Conservation (phyloP, 2,888 invertebrate genomes). For the Brachylomia viminalis region DNA sequence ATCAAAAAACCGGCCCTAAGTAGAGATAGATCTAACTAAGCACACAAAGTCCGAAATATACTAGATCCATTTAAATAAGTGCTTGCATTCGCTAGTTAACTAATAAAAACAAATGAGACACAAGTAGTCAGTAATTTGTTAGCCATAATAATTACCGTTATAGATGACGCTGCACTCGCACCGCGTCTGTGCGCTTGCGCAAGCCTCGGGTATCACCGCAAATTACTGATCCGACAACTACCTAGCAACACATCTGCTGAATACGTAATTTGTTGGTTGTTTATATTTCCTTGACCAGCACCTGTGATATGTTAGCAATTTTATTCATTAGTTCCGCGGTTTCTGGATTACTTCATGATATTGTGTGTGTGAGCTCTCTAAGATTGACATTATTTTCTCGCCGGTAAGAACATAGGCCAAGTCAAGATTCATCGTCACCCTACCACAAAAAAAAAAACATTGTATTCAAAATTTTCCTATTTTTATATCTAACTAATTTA, state of each 20-base stretch:
- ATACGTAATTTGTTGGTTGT: constrained; percentile 42
- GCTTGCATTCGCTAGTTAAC: background rate
- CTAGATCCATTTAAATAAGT: background rate
- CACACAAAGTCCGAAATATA: background rate
- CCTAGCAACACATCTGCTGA: constrained; percentile 43
- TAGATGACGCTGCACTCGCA: constrained; percentile 38
- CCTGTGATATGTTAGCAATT: constrained; percentile 6
- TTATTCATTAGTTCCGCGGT: background rate
- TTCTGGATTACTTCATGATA: background rate
- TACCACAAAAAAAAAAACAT: no score
- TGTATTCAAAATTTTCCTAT: no score
- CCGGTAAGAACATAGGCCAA: background rate
- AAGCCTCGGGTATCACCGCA: constrained; percentile 52
- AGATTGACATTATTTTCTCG: background rate
- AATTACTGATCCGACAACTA: constrained; percentile 47
- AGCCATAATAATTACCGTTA: constrained; percentile 37
- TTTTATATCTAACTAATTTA: no score
- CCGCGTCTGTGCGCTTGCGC: constrained; percentile 54
- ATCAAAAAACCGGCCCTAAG: no score
- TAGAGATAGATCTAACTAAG: no score
- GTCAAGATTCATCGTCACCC: no score
- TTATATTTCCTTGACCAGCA: constrained; percentile 42
- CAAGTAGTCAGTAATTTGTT: background rate
- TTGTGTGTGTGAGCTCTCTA: background rate
- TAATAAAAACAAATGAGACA: constrained; percentile 25